Base-by-base conservation (phyloP, 2,888 invertebrate species). In the Sarcophaga caerulescens region DNA sequence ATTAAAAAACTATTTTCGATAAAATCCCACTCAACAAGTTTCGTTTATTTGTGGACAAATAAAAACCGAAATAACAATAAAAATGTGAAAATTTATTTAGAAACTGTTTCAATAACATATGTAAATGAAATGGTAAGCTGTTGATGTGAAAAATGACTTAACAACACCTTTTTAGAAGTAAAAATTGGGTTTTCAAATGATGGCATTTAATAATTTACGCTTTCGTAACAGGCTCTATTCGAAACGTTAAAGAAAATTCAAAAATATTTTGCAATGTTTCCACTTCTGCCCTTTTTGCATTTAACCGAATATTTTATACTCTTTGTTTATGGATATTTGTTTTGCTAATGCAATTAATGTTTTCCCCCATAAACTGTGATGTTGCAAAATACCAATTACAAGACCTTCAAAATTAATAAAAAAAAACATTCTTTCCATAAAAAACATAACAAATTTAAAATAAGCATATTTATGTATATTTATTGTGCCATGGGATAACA, bases 61-160 rank as follows among this genome's bases (percentile, higher is more conserved):
- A 19, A 71, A 68, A 71, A 35, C 25, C 6, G 35, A 71, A 35
- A 71, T 59, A 71, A 71, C 35, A 66, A 76, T 66, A 66, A 57
- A 35, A 76, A 76, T 66, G 44, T 66, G 65, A n/a, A 12, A 17
- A 44, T 57, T n/a, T 76, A 25, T 75, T 65, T 65, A 57, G 25
- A 63, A 23, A 35, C 14, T 3, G 10, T 8, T 8, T 25, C 11
- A 17, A 17, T 25, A 17, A 14, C 17, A 17, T 25, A 52, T 59
- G 57, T 44, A 69, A 69, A 17, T 35, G 35, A 70, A 25, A 45
- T 21, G 17, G 19, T 10, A 4, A 70, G 6, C 5, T 1, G 2
- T n/a, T 35, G 21, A 14, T n/a, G 6, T 57, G 59, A 19, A 59
- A 6, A 71, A 71, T 6, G 17, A 0, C 69, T n/a, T 52, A 68